Evolutionary conservation across 2,888 invertebrate species (phyloP), one percentile per base, ranked within the genome.

Genomic region (Malthinus seriepunctatus): DNA sequence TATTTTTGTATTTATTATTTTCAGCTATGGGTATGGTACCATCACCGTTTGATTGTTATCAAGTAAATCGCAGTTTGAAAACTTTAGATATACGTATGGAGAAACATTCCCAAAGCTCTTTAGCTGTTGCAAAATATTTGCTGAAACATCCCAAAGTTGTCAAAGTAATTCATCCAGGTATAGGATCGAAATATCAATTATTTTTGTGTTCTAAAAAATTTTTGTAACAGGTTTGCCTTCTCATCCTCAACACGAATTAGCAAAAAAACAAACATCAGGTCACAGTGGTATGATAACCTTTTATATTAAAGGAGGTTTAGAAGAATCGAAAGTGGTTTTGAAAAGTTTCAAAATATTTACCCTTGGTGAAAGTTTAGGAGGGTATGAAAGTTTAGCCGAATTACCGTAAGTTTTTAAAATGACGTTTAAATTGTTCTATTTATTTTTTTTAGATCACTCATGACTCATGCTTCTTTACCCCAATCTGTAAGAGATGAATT

Each of bases 391-490:
- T 74, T 84, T 98, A 64, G 93, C 95, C 2, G 96, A 97, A 81
- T 82, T 97, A 66, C 97, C 97, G 90, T 93, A 81, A 86, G 90
- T 86, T 61, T 12, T n/a, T 23, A n/a, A 5, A 32, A 31, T 4
- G 23, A 23, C 7, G 10, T 14, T 42, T n/a, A n/a, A 51, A 51
- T 6, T 32, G 3, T 49, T 48, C 46, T 33, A 56, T 58, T 48
- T 60, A 60, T 51, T 48, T 56, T 70, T 80, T 81, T 33, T 76
- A 93, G 93, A 61, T 88, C 88, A 14, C 77, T 94, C 23, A 98
- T 98, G 98, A 97, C 97, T 0, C 98, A 98, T 74, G 93, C 95
- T 1, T 93, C 93, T 0, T 89, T 97, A 31, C 92, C 95, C 0
- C 84, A 82, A 52, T 87, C 88, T 42, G 88, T 90, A 63, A 81